Conservation (phyloP, 1,140 invertebrate genomes). For the Mylabris phalerata region DNA sequence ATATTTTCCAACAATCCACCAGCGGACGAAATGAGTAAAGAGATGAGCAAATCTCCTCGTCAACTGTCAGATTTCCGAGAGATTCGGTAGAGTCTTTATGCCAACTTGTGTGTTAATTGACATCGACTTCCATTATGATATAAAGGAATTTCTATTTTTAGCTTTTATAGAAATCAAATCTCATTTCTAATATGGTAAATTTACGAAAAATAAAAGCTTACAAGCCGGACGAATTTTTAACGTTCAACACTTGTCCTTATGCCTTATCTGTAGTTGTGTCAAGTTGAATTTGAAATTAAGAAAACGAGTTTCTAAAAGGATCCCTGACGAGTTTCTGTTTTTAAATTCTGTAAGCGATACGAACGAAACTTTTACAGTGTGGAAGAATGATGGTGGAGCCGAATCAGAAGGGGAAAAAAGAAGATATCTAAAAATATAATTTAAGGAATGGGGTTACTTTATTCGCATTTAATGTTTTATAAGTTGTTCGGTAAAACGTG, state of each 20-base stretch:
- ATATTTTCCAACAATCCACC: slow-evolving; percentile 4
- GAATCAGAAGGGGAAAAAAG: too few relatives aligned
- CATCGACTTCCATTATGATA: too few relatives aligned
- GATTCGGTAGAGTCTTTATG: slow-evolving; percentile 11
- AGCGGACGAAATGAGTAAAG: slow-evolving; percentile 12
- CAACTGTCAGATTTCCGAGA: slow-evolving; percentile 17
- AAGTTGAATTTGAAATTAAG: slow-evolving; percentile 19
- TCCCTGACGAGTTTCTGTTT: slow-evolving; percentile 14
- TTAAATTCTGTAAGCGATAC: slow-evolving; percentile 16
- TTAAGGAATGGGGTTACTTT: slow-evolving; percentile 20
- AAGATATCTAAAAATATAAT: slow-evolving; percentile 20
- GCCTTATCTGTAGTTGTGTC: neutral
- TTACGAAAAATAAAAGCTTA: too few relatives aligned
- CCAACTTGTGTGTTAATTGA: neutral
- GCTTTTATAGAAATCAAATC: too few relatives aligned
- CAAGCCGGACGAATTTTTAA: too few relatives aligned
- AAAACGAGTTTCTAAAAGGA: slow-evolving; percentile 19
- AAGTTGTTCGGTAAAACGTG: slow-evolving; percentile 16
- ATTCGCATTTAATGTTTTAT: slow-evolving; percentile 22
- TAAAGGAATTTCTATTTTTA: too few relatives aligned
- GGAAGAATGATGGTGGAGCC: too few relatives aligned
- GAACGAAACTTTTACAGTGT: slow-evolving; percentile 6
- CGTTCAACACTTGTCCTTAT: neutral
- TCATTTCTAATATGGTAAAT: too few relatives aligned
- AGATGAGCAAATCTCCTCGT: slow-evolving; percentile 17